phyloP scores from a whole-genome alignment of 2,888 invertebrate species.

The Orgyia antiqua region DNA sequence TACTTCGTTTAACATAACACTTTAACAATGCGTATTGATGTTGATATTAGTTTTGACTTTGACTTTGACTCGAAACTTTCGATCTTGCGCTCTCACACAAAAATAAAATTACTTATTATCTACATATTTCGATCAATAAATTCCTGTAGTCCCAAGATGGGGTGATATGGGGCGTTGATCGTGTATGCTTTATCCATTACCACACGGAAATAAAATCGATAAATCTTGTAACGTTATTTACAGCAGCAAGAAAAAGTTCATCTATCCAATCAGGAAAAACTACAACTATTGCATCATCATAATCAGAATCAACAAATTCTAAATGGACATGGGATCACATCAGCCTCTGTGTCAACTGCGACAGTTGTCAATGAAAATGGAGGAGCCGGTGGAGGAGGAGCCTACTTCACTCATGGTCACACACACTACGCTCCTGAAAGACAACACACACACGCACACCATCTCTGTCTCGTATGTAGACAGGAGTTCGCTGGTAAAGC shows the following conservation, averaged over 20 bases:
- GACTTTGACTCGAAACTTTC: too few relatives aligned
- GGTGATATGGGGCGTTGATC: too few relatives aligned
- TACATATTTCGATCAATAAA: too few relatives aligned
- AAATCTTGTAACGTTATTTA: constrained; percentile 7
- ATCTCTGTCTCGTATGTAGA: constrained; percentile 81
- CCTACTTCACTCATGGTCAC: constrained; percentile 69
- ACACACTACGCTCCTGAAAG: constrained; percentile 67
- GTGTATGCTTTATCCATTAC: too few relatives aligned
- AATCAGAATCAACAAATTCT: constrained; percentile 71
- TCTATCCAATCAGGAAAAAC: constrained; percentile 68
- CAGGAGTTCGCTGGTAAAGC: constrained; percentile 82
- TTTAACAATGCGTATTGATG: too few relatives aligned
- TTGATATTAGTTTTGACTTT: too few relatives aligned
- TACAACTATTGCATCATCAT: constrained; percentile 67
- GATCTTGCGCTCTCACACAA: too few relatives aligned
- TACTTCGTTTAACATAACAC: too few relatives aligned
- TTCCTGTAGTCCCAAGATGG: too few relatives aligned
- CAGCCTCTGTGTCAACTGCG: constrained; percentile 64
- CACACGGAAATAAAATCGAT: too few relatives aligned
- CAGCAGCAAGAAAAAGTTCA: constrained; percentile 74
- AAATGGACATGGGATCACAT: constrained; percentile 65
- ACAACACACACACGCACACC: constrained; percentile 70
- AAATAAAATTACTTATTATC: too few relatives aligned
- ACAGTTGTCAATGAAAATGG: constrained; percentile 63
- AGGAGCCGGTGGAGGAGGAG: constrained; percentile 41